Evolutionary conservation across 2,113 vertebrate species (phyloP).

Genomic region (Caranx melampygus): DNA sequence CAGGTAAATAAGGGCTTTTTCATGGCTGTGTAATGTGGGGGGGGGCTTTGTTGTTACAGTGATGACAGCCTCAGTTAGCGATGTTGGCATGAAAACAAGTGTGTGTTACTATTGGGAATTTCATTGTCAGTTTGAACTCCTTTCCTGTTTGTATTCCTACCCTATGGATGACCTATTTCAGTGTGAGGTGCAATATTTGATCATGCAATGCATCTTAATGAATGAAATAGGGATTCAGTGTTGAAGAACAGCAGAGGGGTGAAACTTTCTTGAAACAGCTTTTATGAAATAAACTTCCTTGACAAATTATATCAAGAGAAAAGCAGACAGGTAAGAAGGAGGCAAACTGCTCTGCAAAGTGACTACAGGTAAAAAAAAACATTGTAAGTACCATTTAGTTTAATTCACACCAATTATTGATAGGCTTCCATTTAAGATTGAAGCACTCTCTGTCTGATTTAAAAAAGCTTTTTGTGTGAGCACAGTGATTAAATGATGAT

Average conservation of each 20-base stretch:
- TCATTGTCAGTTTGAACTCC: slow-evolving; percentile 40
- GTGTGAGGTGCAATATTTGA: slow-evolving; percentile 1
- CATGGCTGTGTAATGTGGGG: slow-evolving; percentile 19
- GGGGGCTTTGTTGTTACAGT: slow-evolving; percentile 53
- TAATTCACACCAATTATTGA: background rate
- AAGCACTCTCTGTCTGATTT: background rate
- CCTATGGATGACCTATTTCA: slow-evolving; percentile 55
- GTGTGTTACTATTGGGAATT: slow-evolving; percentile 40
- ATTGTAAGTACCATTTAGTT: background rate
- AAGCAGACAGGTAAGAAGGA: background rate
- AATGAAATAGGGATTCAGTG: slow-evolving; percentile 2
- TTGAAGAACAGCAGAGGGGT: background rate
- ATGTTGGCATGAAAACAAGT: slow-evolving; percentile 54
- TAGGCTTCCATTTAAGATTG: slow-evolving; percentile 1
- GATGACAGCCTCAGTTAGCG: slow-evolving; percentile 51
- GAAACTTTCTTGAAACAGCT: background rate
- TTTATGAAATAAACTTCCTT: background rate
- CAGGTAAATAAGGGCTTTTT: slow-evolving; percentile 54
- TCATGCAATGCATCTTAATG: slow-evolving; percentile 9
- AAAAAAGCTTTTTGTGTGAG: slow-evolving; percentile 14
- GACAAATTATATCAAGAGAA: background rate
- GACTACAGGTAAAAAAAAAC: background rate
- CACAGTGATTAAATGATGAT: slow-evolving; percentile 10
- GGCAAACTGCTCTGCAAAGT: background rate
- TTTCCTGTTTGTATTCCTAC: slow-evolving; percentile 19